phyloP scores from a whole-genome alignment of 2,888 invertebrate species.

The Spodoptera exigua region DNA sequence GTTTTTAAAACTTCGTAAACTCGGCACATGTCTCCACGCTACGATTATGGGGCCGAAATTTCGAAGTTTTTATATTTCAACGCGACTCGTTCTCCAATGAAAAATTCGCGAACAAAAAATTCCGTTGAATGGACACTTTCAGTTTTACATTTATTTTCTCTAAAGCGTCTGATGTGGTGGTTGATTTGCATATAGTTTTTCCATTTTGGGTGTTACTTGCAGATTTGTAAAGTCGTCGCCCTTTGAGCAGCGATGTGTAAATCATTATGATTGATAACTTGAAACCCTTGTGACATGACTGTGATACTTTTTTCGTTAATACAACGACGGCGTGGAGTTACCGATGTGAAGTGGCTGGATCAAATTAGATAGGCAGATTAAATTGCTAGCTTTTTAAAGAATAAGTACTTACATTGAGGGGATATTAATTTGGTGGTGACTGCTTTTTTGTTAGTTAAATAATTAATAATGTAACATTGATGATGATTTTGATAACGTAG shows the following conservation, averaged over 20 bases:
- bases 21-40: constrained; percentile 14
- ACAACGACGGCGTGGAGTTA: constrained; percentile 15
- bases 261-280: constrained; percentile 44
- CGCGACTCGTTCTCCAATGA: constrained; percentile 32
- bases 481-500: too few species aligned
- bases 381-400: too few species aligned
- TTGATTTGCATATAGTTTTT: constrained; percentile 41
- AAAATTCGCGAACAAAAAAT: constrained; percentile 30
- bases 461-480: too few species aligned
- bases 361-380: too few species aligned
- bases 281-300: constrained; percentile 25
- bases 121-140: constrained; percentile 41
- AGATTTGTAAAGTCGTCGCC: constrained; percentile 35
- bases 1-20: constrained; percentile 20
- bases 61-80: constrained; percentile 16
- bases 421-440: too few species aligned
- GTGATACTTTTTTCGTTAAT: constrained; percentile 44
- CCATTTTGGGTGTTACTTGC: constrained; percentile 30
- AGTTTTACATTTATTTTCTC: constrained; percentile 44
- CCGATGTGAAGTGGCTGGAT: constrained; percentile 10
- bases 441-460: too few species aligned
- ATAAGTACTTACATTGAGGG: too few species aligned
- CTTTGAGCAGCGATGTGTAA: constrained; percentile 32
- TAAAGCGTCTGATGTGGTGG: constrained; percentile 30
- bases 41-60: constrained; percentile 17